A percentile compares a stretch with the other conserved stretches of the same genome.
Evolutionary conservation across 2,888 invertebrate species (phyloP).

Genomic region (Tenthredo amoena): DNA sequence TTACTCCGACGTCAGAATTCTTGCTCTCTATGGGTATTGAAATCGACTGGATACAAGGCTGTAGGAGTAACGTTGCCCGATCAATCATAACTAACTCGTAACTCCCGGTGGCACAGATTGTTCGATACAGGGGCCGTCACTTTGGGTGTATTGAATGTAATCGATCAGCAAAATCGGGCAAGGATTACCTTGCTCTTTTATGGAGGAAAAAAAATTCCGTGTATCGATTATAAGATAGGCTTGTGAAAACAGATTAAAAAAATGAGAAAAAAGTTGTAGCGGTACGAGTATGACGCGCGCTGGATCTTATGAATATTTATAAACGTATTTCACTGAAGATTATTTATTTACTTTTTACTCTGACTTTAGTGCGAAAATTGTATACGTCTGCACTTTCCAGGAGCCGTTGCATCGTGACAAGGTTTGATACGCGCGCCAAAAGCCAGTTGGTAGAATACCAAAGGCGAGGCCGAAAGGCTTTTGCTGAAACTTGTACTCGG

Average conservation of each 20-base stretch:
- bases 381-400: slow-evolving; percentile 16
- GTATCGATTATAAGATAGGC: not conserved
- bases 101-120: slow-evolving; percentile 41
- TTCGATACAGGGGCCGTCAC: slow-evolving; percentile 39
- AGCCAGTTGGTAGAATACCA: slow-evolving; percentile 28
- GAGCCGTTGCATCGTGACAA: slow-evolving; percentile 26
- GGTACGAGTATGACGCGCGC: not conserved
- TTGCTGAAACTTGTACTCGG: slow-evolving; percentile 35
- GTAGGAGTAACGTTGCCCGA: not conserved
- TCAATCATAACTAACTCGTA: slow-evolving; percentile 44
- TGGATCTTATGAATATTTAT: not conserved
- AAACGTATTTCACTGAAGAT: not conserved
- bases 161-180: slow-evolving; percentile 38
- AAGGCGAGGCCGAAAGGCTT: slow-evolving; percentile 31
- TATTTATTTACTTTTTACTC: not conserved
- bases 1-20: not conserved
- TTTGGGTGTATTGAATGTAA: slow-evolving; percentile 47
- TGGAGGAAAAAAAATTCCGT: not conserved
- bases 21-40: not conserved
- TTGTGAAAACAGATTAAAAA: not conserved
- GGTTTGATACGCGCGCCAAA: slow-evolving; percentile 18
- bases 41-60: not conserved
- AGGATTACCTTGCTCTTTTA: not conserved
- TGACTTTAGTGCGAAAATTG: no score
- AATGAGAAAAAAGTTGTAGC: not conserved